Conservation (phyloP, 2,888 invertebrate species). For the Cistogaster globosa region DNA sequence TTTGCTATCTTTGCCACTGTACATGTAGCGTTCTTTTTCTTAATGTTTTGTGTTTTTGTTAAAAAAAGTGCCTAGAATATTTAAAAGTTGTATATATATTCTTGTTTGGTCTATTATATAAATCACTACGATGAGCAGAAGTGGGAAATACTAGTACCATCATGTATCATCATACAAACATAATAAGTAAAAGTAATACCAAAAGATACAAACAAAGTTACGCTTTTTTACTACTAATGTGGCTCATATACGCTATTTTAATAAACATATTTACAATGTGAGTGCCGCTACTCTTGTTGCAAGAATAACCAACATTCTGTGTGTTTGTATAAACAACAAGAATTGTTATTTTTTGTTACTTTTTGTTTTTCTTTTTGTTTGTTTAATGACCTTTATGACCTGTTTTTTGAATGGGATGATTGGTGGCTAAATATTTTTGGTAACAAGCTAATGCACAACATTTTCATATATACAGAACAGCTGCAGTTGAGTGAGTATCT, state of each 20-base stretch:
- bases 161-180: slow-evolving; percentile 15
- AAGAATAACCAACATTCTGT: slow-evolving; percentile 25
- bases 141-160: slow-evolving; percentile 47
- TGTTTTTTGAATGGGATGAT: slow-evolving; percentile 61
- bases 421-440: slow-evolving; percentile 59
- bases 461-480: neutral
- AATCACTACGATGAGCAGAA: slow-evolving; percentile 38
- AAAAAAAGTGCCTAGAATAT: slow-evolving; percentile 63
- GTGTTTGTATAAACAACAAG: slow-evolving; percentile 51
- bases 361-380: no score
- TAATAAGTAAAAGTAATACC: neutral
- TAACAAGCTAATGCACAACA: slow-evolving; percentile 1
- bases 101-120: slow-evolving; percentile 44
- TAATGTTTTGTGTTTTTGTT: slow-evolving; percentile 3
- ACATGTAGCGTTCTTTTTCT: slow-evolving; percentile 1
- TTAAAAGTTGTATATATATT: slow-evolving; percentile 62
- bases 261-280: slow-evolving; percentile 21
- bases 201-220: neutral
- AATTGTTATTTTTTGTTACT: slow-evolving; percentile 51
- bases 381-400: slow-evolving; percentile 71
- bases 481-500: neutral
- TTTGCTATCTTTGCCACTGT: slow-evolving; percentile 5
- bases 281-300: slow-evolving; percentile 34
- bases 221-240: neutral
- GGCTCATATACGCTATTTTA: neutral